Percentiles rank a stretch among this genome's conserved stretches.
phyloP scores from a whole-genome alignment of 2,888 invertebrate genomes.

The Caenorhabditis zanzibari region DNA sequence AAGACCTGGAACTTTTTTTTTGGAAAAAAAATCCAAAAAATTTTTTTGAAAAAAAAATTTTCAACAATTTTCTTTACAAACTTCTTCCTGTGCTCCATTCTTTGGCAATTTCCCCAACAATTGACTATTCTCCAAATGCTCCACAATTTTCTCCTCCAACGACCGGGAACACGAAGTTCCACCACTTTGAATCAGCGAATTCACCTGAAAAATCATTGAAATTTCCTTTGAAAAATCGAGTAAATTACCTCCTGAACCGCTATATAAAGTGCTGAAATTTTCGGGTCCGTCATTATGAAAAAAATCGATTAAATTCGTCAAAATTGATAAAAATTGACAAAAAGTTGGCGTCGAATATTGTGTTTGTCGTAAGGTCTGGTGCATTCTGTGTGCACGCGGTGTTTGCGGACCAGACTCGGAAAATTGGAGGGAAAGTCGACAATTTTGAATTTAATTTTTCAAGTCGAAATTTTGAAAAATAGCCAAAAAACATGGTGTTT shows the following conservation, averaged over 20 bases:
- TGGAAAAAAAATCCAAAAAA: neutral
- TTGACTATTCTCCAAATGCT: conserved; percentile 66
- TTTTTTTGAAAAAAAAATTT: conserved; percentile 2
- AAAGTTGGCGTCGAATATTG: conserved; percentile 5
- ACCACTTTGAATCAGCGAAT: conserved; percentile 23
- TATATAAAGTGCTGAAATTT: conserved; percentile 39
- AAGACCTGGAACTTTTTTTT: conserved; percentile 23
- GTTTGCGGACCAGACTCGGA: neutral
- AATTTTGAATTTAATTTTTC: too few relatives aligned
- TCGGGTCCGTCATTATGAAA: conserved; percentile 21
- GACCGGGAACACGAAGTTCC: conserved; percentile 36
- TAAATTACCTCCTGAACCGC: conserved; percentile 35
- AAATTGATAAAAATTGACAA: conserved; percentile 5
- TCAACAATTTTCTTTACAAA: neutral
- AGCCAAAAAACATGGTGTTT: neutral
- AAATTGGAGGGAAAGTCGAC: too few relatives aligned
- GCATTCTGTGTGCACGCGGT: neutral
- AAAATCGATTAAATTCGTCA: too few relatives aligned
- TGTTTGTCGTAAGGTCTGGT: neutral
- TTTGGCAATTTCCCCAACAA: conserved; percentile 56
- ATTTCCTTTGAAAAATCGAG: neutral
- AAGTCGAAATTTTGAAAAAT: neutral
- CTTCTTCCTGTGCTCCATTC: neutral
- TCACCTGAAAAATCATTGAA: conserved; percentile 25
- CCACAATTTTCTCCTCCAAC: conserved; percentile 57